phyloP scores from a whole-genome alignment of 2,888 invertebrate species.

The Yponomeuta malinellus region DNA sequence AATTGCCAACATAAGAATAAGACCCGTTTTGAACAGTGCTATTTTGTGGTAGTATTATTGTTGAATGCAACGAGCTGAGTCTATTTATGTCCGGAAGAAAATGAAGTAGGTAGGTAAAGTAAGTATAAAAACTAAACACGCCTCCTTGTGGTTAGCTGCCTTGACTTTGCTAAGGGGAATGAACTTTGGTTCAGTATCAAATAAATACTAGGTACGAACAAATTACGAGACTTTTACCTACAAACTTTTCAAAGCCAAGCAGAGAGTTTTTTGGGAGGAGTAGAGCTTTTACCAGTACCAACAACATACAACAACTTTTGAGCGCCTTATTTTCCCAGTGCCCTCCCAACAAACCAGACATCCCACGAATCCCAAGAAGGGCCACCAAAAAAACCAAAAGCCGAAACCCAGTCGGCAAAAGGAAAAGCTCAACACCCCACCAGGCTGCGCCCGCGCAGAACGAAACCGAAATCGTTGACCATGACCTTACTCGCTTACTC shows the following conservation, averaged over 20 bases:
- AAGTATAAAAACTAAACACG: constrained; percentile 1
- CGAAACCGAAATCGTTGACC: constrained; percentile 46
- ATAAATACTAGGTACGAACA: background rate
- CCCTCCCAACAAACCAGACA: background rate
- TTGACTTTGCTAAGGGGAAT: constrained; percentile 3
- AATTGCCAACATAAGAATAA: constrained; percentile 24
- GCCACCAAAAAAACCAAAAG: background rate
- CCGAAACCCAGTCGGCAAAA: background rate
- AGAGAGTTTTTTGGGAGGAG: too few relatives aligned
- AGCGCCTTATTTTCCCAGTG: too few relatives aligned
- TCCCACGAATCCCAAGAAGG: background rate
- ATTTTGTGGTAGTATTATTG: constrained; percentile 28
- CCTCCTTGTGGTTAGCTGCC: constrained; percentile 3
- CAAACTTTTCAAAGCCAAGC: too few relatives aligned
- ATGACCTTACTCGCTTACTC: constrained; percentile 63
- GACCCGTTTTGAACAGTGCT: constrained; percentile 26
- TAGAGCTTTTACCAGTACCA: too few relatives aligned
- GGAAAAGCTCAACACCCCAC: constrained; percentile 42
- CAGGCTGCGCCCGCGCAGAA: constrained; percentile 29
- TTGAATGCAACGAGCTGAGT: constrained; percentile 28
- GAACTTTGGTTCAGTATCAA: background rate
- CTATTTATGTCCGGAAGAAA: constrained; percentile 13
- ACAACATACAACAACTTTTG: too few relatives aligned
- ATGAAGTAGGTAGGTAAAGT: background rate
- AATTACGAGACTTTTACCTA: background rate